phyloP scores from a whole-genome alignment of 2,113 vertebrate genomes.

The Poeciliopsis retropinna region DNA sequence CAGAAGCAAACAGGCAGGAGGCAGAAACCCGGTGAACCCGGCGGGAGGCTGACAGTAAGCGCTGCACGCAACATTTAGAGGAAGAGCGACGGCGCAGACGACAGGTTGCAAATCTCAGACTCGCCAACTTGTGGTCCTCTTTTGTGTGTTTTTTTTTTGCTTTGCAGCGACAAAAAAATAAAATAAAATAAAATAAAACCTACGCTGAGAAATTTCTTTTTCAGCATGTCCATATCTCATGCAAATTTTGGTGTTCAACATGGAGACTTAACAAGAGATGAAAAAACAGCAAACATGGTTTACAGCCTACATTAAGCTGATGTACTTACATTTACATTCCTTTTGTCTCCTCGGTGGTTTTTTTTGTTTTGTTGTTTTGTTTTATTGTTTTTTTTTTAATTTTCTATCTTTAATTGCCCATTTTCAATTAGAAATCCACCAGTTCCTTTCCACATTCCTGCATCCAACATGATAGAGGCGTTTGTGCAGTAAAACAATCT shows the following conservation, averaged over 20 bases:
- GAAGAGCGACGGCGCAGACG: background rate
- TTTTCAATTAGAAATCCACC: background rate
- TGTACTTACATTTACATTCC: background rate
- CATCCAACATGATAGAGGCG: too few species aligned
- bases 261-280: too few species aligned
- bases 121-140: background rate
- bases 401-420: background rate
- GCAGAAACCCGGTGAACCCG: background rate
- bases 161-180: background rate
- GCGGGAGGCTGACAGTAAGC: background rate
- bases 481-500: background rate
- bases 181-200: too few species aligned
- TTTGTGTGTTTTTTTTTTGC: background rate
- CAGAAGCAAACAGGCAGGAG: background rate
- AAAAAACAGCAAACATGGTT: background rate
- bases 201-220: background rate
- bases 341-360: too few species aligned
- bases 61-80: background rate
- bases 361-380: too few species aligned
- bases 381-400: background rate
- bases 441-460: background rate
- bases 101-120: background rate
- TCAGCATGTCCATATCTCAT: too few species aligned
- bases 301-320: background rate
- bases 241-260: too few species aligned